phyloP scores from a whole-genome alignment of 2,797 vertebrate species.

The Sebastes itinus region DNA sequence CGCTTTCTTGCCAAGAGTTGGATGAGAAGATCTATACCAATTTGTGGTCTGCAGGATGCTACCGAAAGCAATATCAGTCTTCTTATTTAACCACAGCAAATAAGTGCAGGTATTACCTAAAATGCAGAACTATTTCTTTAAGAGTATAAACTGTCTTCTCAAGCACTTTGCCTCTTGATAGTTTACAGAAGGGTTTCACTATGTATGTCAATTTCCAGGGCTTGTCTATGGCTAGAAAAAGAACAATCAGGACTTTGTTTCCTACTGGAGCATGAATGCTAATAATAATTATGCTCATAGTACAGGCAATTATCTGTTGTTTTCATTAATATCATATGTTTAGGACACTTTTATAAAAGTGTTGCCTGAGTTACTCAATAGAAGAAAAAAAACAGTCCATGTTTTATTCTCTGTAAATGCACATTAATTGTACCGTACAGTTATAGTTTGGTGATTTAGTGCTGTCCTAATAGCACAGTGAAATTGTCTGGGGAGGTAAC shows the following conservation, averaged over 20 bases:
- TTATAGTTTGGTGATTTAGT: conserved; percentile 39
- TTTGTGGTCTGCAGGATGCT: neutral
- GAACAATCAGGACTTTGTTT: neutral
- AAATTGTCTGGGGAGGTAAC: conserved; percentile 40
- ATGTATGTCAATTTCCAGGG: neutral
- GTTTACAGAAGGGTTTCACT: neutral
- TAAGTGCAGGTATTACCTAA: neutral
- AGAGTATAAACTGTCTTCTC: neutral
- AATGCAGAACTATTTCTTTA: neutral
- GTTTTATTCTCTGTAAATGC: neutral
- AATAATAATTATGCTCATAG: neutral
- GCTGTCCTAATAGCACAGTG: neutral
- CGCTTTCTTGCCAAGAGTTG: neutral
- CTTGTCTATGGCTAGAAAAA: neutral
- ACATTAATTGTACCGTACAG: neutral
- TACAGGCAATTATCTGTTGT: neutral
- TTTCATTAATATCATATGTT: neutral
- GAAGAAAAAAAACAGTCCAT: neutral
- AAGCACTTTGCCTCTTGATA: neutral
- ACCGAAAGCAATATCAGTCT: neutral
- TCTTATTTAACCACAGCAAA: neutral
- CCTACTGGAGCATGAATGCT: neutral
- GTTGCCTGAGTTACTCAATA: neutral
- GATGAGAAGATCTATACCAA: neutral
- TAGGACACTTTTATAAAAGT: neutral